phyloP scores from a whole-genome alignment of 2,888 invertebrate species.

The Acrobasis consociella region DNA sequence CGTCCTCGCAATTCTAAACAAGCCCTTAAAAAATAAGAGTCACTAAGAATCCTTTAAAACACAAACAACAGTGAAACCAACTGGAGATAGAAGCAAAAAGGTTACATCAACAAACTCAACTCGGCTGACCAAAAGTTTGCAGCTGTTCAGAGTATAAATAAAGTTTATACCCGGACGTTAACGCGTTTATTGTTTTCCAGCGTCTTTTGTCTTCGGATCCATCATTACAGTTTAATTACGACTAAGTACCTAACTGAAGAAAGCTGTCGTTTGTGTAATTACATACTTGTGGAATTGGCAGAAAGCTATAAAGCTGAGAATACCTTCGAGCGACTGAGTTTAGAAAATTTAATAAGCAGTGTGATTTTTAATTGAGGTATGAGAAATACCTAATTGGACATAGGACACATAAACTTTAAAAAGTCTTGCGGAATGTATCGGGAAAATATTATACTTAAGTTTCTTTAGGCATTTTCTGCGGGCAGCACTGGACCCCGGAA shows the following conservation, averaged over 20 bases:
- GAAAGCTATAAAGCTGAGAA: too few species aligned
- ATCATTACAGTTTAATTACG: slow-evolving; percentile 23
- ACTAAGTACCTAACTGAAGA: slow-evolving; percentile 10
- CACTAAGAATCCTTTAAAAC: slow-evolving; percentile 50
- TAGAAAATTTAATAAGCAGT: too few species aligned
- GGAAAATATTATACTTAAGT: too few species aligned
- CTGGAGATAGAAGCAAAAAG: slow-evolving; percentile 66
- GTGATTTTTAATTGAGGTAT: too few species aligned
- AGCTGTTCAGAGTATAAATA: slow-evolving; percentile 80
- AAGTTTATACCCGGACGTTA: slow-evolving; percentile 78
- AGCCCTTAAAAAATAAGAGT: slow-evolving; percentile 38
- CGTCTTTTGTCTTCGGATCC: slow-evolving; percentile 37
- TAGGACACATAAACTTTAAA: too few species aligned
- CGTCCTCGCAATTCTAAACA: slow-evolving; percentile 42
- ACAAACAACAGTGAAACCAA: slow-evolving; percentile 52
- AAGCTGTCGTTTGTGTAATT: neutral
- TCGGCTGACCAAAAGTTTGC: slow-evolving; percentile 82
- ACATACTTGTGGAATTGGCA: too few species aligned
- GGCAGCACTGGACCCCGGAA: too few species aligned
- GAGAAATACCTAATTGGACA: too few species aligned
- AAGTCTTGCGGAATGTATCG: too few species aligned
- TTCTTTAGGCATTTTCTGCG: too few species aligned
- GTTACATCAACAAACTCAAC: slow-evolving; percentile 67
- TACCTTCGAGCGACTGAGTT: too few species aligned
- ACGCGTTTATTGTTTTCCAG: slow-evolving; percentile 71